Base-by-base conservation (phyloP, 2,888 invertebrate species). In the Agonopterix alstromeriana region DNA sequence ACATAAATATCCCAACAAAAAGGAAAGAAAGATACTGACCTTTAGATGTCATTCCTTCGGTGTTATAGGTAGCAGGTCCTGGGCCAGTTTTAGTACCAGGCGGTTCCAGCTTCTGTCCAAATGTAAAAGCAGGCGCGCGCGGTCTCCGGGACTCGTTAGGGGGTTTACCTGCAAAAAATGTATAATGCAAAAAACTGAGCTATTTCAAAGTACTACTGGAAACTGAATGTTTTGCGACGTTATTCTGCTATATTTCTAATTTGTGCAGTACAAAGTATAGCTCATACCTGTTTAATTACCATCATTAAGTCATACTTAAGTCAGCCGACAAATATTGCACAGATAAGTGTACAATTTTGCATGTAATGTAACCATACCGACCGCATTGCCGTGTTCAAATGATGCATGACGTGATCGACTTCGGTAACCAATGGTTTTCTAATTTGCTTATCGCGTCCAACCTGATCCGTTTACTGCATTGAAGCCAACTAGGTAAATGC, bases 1-100 rank as follows among this genome's bases (percentile, higher is more conserved):
- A 27, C 7, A 27, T 27, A 27, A 27, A 27, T 5, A 2, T 27
- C 27, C 7, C 27, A 27, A 27, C 1, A 27, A 27, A 27, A 27
- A 27, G 27, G 5, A 3, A 27, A 27, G 27, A 38, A 38, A 38
- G 38, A n/a, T 38, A 11, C 65, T 78, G 81, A 92, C 96, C 96
- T 92, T 95, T 97, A 42, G 94, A 90, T 48, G 94, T 94, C 70
- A 97, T 90, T 53, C 96, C 96, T 57, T 94, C 93, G 44, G 97
- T 94, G 75, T 97, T 95, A 81, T 97, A 97, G 55, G 94, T 93
- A n/a, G 96, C 96, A 10, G 97, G 97, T 12, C 97, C 97, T 1
- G 97, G 97, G 35, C 97, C 96, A 43, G 92, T 85, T 58, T 91
- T 93, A 49, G 76, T 77, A 2, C 77, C 80, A 35, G 91, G 90